Base-by-base conservation (phyloP, 2,888 invertebrate species). In the Criorhina ranunculi region DNA sequence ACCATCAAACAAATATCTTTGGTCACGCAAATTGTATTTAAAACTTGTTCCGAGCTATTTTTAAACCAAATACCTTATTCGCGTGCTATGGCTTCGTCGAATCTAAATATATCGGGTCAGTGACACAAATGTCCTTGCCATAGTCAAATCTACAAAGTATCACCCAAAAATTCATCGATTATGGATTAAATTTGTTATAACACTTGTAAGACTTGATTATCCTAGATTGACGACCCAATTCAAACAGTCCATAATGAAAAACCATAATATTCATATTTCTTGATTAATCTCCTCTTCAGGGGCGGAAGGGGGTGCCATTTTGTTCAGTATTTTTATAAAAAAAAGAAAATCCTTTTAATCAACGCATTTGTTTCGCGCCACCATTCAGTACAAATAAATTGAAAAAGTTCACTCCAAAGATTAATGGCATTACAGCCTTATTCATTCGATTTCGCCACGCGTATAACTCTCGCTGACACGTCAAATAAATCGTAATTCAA, bases 401-500 rank as follows among this genome's bases (percentile, higher is more conserved):
- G 42, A 67, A 67, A 67, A 67, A 67, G 53, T 67, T 53, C 40
- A 44, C 42, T 67, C 42, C 53, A 40, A 53, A 55, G 67, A 55
- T 42, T 67, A 55, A 67, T 67, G 67, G 42, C 53, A 55, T 67
- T 40, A 19, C 67, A 53, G 42, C n/a, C 31, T 35, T 12, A 67
- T 67, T 67, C 53, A 67, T 67, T 67, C 42, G 67, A 67, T 67
- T 53, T 66, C 6, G 11, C 53, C 44, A 33, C 42, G 67, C 53
- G 53, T 42, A 55, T 67, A 67, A 70, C 60, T 72, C 60, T 72
- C 53, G 12, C 59, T 51, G 73, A 59, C 64, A 79, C 40, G 40
- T 51, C 70, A 66, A 66, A 79, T 73, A 79, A 79, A 66, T 62
- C 66, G 53, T 37, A 80, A 72, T 73, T 59, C 42, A 24, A 24